Percentiles rank a stretch among this genome's conserved stretches.
phyloP scores from a whole-genome alignment of 2,113 vertebrate species.

The Tupaia tana region DNA sequence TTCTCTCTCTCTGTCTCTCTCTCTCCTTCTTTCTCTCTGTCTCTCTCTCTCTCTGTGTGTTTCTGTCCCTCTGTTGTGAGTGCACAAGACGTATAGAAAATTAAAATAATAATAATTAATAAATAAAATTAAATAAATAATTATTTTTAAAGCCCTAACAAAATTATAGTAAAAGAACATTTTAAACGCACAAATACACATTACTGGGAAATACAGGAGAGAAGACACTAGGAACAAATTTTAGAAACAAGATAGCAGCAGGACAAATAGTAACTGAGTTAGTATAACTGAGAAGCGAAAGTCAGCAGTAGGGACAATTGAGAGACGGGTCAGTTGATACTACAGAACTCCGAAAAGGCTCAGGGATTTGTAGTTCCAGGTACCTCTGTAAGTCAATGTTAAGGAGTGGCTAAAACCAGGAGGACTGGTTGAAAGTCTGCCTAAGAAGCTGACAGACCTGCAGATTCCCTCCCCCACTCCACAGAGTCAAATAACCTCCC shows the following conservation, averaged over 20 bases:
- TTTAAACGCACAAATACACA: constrained; percentile 16
- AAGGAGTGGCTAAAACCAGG: neutral
- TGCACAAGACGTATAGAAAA: no score
- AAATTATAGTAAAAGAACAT: constrained; percentile 50
- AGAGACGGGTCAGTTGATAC: neutral
- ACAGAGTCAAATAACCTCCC: neutral
- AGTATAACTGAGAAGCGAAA: neutral
- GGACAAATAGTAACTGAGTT: constrained; percentile 23
- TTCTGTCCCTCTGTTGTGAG: no score
- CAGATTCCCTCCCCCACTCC: neutral
- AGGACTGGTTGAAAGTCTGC: constrained; percentile 1
- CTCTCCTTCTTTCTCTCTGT: no score
- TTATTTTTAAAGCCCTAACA: constrained; percentile 17
- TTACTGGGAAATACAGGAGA: neutral
- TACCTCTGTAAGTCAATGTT: neutral
- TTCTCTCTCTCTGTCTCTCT: no score
- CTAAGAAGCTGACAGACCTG: neutral
- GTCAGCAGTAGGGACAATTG: neutral
- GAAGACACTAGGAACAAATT: neutral
- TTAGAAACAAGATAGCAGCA: neutral
- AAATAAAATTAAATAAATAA: no score
- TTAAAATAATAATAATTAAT: no score
- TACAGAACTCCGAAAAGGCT: neutral
- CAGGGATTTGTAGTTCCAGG: neutral
- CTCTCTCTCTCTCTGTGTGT: no score